Conservation (phyloP, 2,888 invertebrate species). For the Stenodema calcarata region DNA sequence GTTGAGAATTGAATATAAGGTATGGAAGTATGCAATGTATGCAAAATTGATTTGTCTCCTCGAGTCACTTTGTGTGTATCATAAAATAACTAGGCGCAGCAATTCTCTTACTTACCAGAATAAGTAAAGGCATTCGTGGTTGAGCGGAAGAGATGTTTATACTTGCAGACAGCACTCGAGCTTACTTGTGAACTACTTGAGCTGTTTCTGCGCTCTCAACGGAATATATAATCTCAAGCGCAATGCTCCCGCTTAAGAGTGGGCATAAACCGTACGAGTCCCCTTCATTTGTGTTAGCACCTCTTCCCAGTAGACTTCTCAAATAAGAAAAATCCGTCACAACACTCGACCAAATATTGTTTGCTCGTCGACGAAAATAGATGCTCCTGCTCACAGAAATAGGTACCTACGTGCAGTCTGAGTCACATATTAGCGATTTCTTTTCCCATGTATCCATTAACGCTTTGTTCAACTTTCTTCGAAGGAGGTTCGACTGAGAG, state of each 20-base stretch:
- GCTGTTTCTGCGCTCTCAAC: neutral
- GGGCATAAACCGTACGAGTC: neutral
- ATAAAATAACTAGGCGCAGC: too few relatives aligned
- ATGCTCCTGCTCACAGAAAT: neutral
- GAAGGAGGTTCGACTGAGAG: too few relatives aligned
- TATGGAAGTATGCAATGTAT: too few relatives aligned
- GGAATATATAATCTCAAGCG: neutral
- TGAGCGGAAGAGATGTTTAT: neutral
- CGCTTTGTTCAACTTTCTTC: neutral
- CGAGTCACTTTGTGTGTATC: too few relatives aligned
- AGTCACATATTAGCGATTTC: neutral
- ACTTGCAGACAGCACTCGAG: neutral
- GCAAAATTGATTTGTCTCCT: too few relatives aligned
- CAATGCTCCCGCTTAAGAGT: neutral
- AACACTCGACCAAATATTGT: neutral
- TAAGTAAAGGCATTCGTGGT: constrained; percentile 3
- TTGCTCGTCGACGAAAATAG: neutral
- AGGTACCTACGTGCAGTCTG: neutral
- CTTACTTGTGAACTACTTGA: neutral
- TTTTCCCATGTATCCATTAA: neutral
- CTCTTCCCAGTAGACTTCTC: neutral
- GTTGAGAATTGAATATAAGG: too few relatives aligned
- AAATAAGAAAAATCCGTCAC: neutral
- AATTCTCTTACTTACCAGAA: neutral
- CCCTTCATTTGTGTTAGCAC: neutral